Base-by-base conservation (phyloP, 2,113 vertebrate species). In the Equus przewalskii region DNA sequence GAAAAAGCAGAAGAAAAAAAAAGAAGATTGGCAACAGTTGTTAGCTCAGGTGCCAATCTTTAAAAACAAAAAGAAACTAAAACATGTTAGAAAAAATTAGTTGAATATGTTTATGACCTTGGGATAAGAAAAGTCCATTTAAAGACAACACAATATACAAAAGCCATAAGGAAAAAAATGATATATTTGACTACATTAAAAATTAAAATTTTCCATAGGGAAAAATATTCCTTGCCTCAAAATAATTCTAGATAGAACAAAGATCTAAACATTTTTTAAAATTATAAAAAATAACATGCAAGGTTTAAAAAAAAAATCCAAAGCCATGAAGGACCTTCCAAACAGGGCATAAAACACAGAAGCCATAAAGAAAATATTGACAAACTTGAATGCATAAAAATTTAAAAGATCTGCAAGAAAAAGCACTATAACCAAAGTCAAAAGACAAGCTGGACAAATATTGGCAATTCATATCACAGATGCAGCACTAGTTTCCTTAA, bases 111-210 rank as follows among this genome's bases (percentile, higher is more conserved):
- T 96, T 93, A 76, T 81, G 60, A 88, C 51, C 54, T 91, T 91
- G 4, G 49, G 19, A 80, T 70, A 87, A 67, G 41, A 79, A 95
- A 73, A 10, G 58, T 49, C 28, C 44, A 69, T 79, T 95, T 92
- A 92, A 96, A 80, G 18, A 75, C 18, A 21, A 80, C 8, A 89
- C 4, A 84, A 96, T 91, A 80, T 62, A 24, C 16, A 88, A 95
- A 86, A 76, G 33, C 18, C 15, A 86, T 54, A 82, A 69, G 36
- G 49, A 91, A 87, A 64, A 64, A 33, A 10, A 41, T 88, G 4
- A 82, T 60, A 60, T n/a, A 91, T 65, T 86, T 94, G 9, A 88
- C 51, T 75, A 73, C 3, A 96, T 44, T 97, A 85, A 97, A 94
- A 96, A 72, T 76, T 82, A 44, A 94, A 96, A 84, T 91, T 78